Evolutionary conservation across 1,140 invertebrate genomes (phyloP), one percentile per base, ranked within the genome.

Genomic region (Cydia fagiglandana): DNA sequence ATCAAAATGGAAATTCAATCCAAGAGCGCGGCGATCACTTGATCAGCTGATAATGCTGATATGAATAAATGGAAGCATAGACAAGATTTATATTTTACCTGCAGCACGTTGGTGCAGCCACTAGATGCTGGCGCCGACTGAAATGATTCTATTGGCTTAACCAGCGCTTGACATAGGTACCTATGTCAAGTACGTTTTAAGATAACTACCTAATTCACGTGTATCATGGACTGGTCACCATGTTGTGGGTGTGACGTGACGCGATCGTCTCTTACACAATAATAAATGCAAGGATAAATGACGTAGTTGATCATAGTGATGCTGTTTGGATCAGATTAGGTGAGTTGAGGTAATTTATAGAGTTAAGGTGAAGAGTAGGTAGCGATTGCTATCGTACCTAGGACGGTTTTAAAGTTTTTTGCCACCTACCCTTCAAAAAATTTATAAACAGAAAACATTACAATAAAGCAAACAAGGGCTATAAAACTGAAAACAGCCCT

Each of bases 211-310:
- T 70, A 70, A 70, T 38, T 61, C 56, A 61, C 56, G 56, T 70
- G 66, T 70, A 70, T 70, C 66, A 70, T 70, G 66, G 30, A 38
- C 66, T 45, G 66, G n/a, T 38, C 66, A 70, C 66, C 17, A 20
- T 15, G 66, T 70, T 70, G 66, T 70, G 66, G 66, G 66, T 70
- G 66, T 70, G 66, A 70, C n/a, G 7, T 70, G 66, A 70, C n/a
- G 66, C 17, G 30, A 17, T 61, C 56, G 12, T 61, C 56, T 61
- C 7, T 61, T 61, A 61, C 56, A 61, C 56, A 61, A 61, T 53
- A 17, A 53, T 61, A 61, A 61, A 61, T 17, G 66, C 34, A 70
- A 70, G 66, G 66, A 10, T 70, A 38, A 70, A 70, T 70, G 34
- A 70, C 66, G 66, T 70, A 24, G 56, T 53, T 17, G 45, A 15